phyloP scores from a whole-genome alignment of 2,888 invertebrate species.

The Elysia crispata region DNA sequence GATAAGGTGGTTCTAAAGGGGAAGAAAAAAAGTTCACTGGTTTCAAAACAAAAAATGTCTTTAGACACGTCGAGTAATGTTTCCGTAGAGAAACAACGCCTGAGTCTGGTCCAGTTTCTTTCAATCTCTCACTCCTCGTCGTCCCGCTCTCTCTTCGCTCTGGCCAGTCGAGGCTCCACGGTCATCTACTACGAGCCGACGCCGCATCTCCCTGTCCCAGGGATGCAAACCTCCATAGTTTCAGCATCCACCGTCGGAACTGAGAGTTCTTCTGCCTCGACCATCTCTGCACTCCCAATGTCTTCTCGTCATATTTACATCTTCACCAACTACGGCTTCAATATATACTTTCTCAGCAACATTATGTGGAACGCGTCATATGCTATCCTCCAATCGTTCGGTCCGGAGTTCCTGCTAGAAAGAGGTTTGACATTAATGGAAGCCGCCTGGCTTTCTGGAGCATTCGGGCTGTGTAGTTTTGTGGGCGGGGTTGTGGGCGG shows the following conservation, averaged over 20 bases:
- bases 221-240: too few species aligned
- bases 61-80: too few species aligned
- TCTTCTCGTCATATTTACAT: constrained; percentile 49
- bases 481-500: constrained; percentile 67
- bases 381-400: constrained; percentile 61
- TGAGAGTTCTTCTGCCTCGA: too few species aligned
- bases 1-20: too few species aligned
- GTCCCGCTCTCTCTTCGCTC: constrained; percentile 34
- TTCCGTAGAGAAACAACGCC: too few species aligned
- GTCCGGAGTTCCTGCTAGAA: constrained; percentile 61
- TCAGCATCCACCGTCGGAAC: too few species aligned
- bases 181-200: constrained; percentile 33
- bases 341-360: constrained; percentile 67
- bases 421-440: constrained; percentile 57
- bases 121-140: constrained; percentile 9
- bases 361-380: constrained; percentile 68
- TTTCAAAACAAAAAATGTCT: too few species aligned
- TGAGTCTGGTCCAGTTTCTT: too few species aligned
- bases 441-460: constrained; percentile 58
- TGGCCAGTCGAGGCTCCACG: constrained; percentile 43
- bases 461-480: constrained; percentile 60
- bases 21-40: too few species aligned
- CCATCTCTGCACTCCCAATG: constrained; percentile 23
- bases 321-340: constrained; percentile 58
- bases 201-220: too few species aligned